Conservation (phyloP, 2,888 invertebrate species). For the Myopa testacea region DNA sequence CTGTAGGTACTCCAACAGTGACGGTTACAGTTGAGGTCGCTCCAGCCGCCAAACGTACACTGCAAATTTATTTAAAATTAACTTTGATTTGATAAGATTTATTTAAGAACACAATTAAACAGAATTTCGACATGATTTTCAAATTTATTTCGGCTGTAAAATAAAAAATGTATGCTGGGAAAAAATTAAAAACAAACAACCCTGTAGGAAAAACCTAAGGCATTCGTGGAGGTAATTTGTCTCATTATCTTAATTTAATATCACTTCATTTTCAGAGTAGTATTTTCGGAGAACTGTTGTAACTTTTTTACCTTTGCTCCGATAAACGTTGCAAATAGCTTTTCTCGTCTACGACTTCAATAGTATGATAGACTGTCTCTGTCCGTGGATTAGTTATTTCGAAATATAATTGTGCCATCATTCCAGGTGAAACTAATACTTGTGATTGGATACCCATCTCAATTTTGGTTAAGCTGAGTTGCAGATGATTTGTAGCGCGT, state of each 20-base stretch:
- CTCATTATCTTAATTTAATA: no score
- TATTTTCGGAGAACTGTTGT: no score
- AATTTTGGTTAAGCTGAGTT: slow-evolving; percentile 64
- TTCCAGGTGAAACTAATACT: slow-evolving; percentile 66
- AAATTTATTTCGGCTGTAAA: no score
- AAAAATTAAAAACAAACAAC: no score
- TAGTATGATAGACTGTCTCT: slow-evolving; percentile 71
- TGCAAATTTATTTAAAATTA: slow-evolving; percentile 43
- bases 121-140: no score
- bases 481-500: slow-evolving; percentile 51
- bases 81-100: not conserved
- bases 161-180: no score
- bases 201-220: no score
- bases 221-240: no score
- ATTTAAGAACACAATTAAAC: no score
- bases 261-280: no score
- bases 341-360: slow-evolving; percentile 74
- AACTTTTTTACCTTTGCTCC: slow-evolving; percentile 70
- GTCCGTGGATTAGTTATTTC: slow-evolving; percentile 80
- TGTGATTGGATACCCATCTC: slow-evolving; percentile 70
- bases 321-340: slow-evolving; percentile 72
- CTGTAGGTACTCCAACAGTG: slow-evolving; percentile 68
- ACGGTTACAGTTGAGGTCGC: slow-evolving; percentile 74
- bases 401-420: slow-evolving; percentile 71
- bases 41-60: slow-evolving; percentile 57